Base-by-base conservation (phyloP, 2,888 invertebrate genomes). In the Campopleginae sp. region DNA sequence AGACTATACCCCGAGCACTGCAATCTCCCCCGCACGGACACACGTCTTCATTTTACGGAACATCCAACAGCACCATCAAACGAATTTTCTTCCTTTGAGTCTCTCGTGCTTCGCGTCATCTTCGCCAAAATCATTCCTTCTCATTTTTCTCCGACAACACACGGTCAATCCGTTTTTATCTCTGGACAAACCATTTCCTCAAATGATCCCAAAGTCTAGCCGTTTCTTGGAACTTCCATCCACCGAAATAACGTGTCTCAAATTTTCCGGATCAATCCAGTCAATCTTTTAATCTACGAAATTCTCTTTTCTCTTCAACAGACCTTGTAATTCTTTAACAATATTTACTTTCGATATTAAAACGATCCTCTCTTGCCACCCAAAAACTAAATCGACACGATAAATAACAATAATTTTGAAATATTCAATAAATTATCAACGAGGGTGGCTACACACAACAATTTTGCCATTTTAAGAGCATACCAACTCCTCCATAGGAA, bases 41-140 rank as follows among this genome's bases (percentile, higher is more conserved):
- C 48, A 58, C 70, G 42, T 83, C 70, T 74, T 66, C 66, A 38
- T 78, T 79, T 63, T 58, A 63, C 51, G 63, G 51, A 70, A 70
- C 46, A 17, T 83, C 63, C 44, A 38, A 46, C 38, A 58, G 68
- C 38, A 58, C 68, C 58, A 14, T 14, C 27, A 61, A 19, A 19
- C 12, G 54, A 51, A 61, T 63, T 44, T 68, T n/a, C n/a, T 42
- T 44, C 3, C 8, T 58, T 19, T 17, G 58, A 74, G 23, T 17
- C 27, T 17, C 3, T 8, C 12, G 51, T 38, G 63, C 65, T 44
- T 68, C 44, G 10, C 68, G 31, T 68, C 46, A 44, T 44, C 42
- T 46, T 58, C 14, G 7, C 27, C 19, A 27, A 14, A 44, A 27
- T 44, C 44, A 48, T 70, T 31, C 14, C 48, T 12, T n/a, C 70